Conservation (phyloP, 1,140 invertebrate species). For the Drosophila ambigua region DNA sequence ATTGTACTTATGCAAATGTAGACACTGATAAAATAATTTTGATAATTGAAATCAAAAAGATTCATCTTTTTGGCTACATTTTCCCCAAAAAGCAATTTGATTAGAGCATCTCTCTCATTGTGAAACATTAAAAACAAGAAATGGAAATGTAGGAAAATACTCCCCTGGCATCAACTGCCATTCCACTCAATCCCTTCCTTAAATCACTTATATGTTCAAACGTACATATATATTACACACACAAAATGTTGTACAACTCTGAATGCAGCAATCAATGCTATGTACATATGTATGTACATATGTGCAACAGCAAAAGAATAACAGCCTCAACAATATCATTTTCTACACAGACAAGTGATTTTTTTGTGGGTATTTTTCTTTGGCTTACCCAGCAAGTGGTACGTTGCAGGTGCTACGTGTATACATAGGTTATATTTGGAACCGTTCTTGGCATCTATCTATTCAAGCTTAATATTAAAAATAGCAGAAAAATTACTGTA, state of each 20-base stretch:
- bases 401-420: too few relatives aligned
- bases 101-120: background rate
- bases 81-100: slow-evolving; percentile 8
- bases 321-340: slow-evolving; percentile 25
- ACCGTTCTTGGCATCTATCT: too few relatives aligned
- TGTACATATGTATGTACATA: slow-evolving; percentile 4
- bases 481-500: too few relatives aligned
- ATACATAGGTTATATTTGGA: too few relatives aligned
- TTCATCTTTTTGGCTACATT: slow-evolving; percentile 4
- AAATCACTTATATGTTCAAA: slow-evolving; percentile 15
- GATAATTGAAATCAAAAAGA: slow-evolving; percentile 30
- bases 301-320: slow-evolving; percentile 16
- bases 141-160: too few relatives aligned
- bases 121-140: too few relatives aligned
- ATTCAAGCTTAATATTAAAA: too few relatives aligned
- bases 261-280: slow-evolving; percentile 7
- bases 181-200: background rate
- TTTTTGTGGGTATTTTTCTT: background rate
- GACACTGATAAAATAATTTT: slow-evolving; percentile 38
- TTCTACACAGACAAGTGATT: slow-evolving; percentile 5
- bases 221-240: slow-evolving; percentile 21
- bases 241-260: slow-evolving; percentile 35
- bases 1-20: slow-evolving; percentile 35
- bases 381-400: too few relatives aligned
- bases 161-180: slow-evolving; percentile 28